Evolutionary conservation across 2,113 vertebrate species (phyloP), one percentile per base, ranked within the genome.

Genomic region (Morone saxatilis): DNA sequence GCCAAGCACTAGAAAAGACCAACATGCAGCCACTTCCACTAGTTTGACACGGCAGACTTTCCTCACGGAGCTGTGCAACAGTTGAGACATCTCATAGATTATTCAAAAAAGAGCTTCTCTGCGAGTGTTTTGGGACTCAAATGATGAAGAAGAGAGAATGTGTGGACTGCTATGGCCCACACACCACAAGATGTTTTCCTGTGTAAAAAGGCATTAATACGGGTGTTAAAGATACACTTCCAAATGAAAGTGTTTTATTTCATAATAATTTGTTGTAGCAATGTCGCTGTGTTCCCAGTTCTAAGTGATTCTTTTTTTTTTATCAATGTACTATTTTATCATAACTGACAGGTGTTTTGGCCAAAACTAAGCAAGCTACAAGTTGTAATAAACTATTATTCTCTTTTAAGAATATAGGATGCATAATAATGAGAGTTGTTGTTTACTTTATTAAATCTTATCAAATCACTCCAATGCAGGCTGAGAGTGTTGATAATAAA

Each of bases 1-100:
- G 88, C 77, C 91, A 86, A 41, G 38, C 59, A n/a, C 83, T 50
- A 81, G 79, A 86, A 85, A 84, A 61, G 89, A 57, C 67, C 89
- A 71, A 82, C 90, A 86, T 57, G 83, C 84, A 79, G 88, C 87
- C 86, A 88, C 88, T 90, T 91, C 89, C 87, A 88, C 84, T 57
- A 14, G 65, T 75, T 60, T 83, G 86, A 90, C 84, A 87, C 36
- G 59, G 81, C 80, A 83, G 86, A 76, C 85, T 81, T 83, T 70
- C 54, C 77, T 68, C 62, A 7, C 6, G 57, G 36, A 68, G 76
- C 79, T 16, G 76, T 6, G 83, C 91, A 85, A 83, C 76, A 84
- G 86, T 70, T 79, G 78, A 79, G 72, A 70, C 5, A 20, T 41
- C 72, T 76, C 17, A 3, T 45, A 80, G 51, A 7, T 20, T 53